Evolutionary conservation across 2,888 invertebrate genomes (phyloP).

Genomic region (Calephelis perditalis): DNA sequence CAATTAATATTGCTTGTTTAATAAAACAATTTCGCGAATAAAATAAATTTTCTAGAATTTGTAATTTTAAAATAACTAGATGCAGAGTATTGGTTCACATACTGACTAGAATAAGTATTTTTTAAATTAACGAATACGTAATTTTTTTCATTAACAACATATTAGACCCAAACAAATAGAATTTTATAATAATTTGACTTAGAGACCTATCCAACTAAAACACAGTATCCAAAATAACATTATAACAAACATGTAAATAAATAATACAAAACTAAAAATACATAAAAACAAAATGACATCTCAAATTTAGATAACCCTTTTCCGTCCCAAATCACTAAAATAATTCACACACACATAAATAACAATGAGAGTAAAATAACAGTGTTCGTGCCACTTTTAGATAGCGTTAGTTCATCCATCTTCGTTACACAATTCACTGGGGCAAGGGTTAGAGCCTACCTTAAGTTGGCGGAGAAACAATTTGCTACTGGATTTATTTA

Average conservation of each 20-base stretch:
- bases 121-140: too few species aligned
- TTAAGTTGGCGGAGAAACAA: slow-evolving; percentile 39
- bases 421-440: slow-evolving; percentile 54
- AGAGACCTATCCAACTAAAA: not conserved
- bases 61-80: too few species aligned
- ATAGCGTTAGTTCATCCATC: slow-evolving; percentile 54
- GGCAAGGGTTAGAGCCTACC: slow-evolving; percentile 43
- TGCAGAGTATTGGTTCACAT: too few species aligned
- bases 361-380: slow-evolving; percentile 31
- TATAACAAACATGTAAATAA: slow-evolving; percentile 11
- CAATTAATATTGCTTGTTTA: too few species aligned
- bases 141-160: too few species aligned
- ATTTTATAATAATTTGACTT: too few species aligned
- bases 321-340: slow-evolving; percentile 24
- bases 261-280: slow-evolving; percentile 24
- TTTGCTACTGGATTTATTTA: slow-evolving; percentile 42
- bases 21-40: too few species aligned
- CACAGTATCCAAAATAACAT: too few species aligned
- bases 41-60: too few species aligned
- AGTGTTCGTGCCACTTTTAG: slow-evolving; percentile 31
- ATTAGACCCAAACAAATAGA: too few species aligned
- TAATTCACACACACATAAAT: slow-evolving; percentile 30
- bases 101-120: too few species aligned
- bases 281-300: slow-evolving; percentile 17
- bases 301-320: slow-evolving; percentile 24